phyloP scores from a whole-genome alignment of 2,797 vertebrate genomes.

The Chelonia mydas region DNA sequence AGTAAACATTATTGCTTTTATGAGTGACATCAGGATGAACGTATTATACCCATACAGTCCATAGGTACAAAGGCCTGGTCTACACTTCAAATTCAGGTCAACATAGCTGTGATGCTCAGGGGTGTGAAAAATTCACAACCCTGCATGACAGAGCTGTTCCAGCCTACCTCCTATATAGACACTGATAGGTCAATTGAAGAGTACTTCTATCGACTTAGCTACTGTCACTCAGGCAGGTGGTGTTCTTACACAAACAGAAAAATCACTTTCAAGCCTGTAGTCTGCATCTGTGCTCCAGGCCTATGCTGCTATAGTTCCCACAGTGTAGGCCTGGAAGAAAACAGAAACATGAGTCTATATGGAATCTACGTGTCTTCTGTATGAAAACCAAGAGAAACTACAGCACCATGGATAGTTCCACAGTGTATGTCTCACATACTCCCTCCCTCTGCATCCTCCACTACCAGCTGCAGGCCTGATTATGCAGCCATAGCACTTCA shows the following conservation, averaged over 20 bases:
- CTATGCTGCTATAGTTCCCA: background rate
- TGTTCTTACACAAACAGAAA: background rate
- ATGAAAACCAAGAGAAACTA: background rate
- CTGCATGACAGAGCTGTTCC: background rate
- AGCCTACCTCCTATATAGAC: background rate
- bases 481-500: background rate
- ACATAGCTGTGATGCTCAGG: background rate
- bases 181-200: background rate
- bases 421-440: background rate
- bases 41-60: background rate
- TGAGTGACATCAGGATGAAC: background rate
- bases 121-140: background rate
- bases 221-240: background rate
- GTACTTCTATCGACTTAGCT: background rate
- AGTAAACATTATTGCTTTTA: background rate
- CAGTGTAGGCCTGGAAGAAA: background rate
- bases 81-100: background rate
- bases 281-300: background rate
- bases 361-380: background rate
- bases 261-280: background rate
- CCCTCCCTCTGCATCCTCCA: background rate
- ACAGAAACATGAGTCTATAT: background rate
- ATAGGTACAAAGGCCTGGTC: background rate
- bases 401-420: constrained; percentile 11
- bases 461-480: background rate